A percentile compares a stretch with the other conserved stretches of the same genome.
Evolutionary conservation across 30 jellyfish, hydroid and myxozoan genomes (phyloP).

Genomic region (Nemopilema nomurai): DNA sequence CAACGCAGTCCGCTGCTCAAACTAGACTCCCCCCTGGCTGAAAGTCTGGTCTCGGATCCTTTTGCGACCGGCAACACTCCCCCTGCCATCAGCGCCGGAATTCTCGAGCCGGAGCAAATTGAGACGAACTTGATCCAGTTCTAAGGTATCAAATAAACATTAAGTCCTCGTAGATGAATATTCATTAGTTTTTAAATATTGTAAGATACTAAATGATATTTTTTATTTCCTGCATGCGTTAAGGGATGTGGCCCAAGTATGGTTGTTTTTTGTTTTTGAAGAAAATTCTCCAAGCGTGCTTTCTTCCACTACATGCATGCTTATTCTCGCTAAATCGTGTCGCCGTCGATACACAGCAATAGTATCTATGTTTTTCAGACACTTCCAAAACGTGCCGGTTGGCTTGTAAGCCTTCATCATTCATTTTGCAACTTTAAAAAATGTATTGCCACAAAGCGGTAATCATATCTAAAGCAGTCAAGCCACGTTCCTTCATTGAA

Average conservation of each 20-base stretch:
- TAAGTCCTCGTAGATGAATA: not conserved
- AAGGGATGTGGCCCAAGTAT: not conserved
- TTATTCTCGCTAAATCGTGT: too few relatives aligned
- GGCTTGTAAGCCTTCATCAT: too few relatives aligned
- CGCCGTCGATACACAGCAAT: too few relatives aligned
- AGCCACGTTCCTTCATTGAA: too few relatives aligned
- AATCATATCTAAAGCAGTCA: too few relatives aligned
- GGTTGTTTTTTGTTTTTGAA: too few relatives aligned
- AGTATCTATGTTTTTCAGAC: too few relatives aligned
- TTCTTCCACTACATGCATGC: too few relatives aligned
- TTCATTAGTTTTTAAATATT: not conserved
- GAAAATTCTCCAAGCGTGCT: too few relatives aligned
- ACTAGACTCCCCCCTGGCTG: constrained; percentile 62
- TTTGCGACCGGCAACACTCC: constrained; percentile 88
- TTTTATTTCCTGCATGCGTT: not conserved
- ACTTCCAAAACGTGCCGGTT: too few relatives aligned
- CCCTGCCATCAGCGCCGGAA: constrained; percentile 56
- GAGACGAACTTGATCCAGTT: constrained; percentile 51
- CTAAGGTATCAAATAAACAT: not conserved
- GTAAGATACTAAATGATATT: not conserved
- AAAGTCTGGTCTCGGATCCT: constrained; percentile 54
- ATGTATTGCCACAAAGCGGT: too few relatives aligned
- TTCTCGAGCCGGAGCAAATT: constrained; percentile 74
- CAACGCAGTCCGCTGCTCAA: constrained; percentile 52
- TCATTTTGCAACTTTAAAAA: too few relatives aligned